Evolutionary conservation across 1,140 invertebrate genomes (phyloP), one percentile per base, ranked within the genome.

Genomic region (Micrasema longulum): DNA sequence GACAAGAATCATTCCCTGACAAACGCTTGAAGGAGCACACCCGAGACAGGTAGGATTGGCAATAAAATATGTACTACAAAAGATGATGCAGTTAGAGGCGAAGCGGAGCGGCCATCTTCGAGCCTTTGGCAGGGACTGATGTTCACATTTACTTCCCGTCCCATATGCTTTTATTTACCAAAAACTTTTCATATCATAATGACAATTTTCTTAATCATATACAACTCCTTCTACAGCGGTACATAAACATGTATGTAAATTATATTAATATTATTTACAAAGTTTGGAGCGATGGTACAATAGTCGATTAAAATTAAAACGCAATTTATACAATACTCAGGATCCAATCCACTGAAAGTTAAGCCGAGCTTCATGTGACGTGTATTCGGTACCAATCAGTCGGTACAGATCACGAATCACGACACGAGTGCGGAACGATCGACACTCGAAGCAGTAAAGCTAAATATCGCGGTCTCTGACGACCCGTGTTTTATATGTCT

Each of bases 81-180:
- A 31, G 26, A 31, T 31, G 26, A 31, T 31, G 26, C 26, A 67
- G 64, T 50, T 66, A 43, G 47, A 31, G 69, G 69, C 31, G 67
- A 57, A 66, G 41, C 41, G 41, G 48, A 22, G 20, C 57, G 41
- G 16, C 36, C 68, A 71, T 36, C 74, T 76, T 73, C 74, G 67
- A 76, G 63, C 71, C 63, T 76, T 71, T 76, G 74, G 71, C 74
- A 76, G 74, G 74, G 74, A 76, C 71, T 73, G 74, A 76, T 76
- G 66, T 76, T 76, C 74, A 38, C 12, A 23, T 35, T 18, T 66
- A 47, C 18, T 73, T 75, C 70, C 68, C 71, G 74, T 76, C 74
- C 74, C 74, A 76, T 52, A 75, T 63, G 63, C 48, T 43, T 69
- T 76, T 76, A 76, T 76, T 73, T 47, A 73, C 74, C 74, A 76